phyloP scores from a whole-genome alignment of 1,140 invertebrate genomes.

The Drosophila navojoa region DNA sequence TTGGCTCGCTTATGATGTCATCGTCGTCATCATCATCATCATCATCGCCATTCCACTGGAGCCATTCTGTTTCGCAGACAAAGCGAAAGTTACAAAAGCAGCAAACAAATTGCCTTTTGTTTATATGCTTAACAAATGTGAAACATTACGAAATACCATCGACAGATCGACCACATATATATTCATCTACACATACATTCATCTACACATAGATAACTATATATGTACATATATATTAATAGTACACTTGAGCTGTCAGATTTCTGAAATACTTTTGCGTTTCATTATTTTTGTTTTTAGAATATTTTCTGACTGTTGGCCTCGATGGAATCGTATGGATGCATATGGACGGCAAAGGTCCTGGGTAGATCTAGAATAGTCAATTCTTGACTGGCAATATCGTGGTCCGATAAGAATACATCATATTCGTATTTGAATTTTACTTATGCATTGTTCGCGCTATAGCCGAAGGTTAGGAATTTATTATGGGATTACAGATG shows the following conservation, averaged over 20 bases:
- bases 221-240: not conserved
- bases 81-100: constrained; percentile 35
- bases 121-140: constrained; percentile 33
- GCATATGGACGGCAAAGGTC: no score
- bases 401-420: no score
- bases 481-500: no score
- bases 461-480: no score
- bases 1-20: constrained; percentile 39
- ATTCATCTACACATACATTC: not conserved
- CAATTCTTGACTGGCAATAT: no score
- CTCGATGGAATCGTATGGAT: not conserved
- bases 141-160: constrained; percentile 22
- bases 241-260: constrained; percentile 22
- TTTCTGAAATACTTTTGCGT: constrained; percentile 1
- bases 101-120: constrained; percentile 40
- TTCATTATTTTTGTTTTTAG: not conserved
- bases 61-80: constrained; percentile 16
- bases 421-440: no score
- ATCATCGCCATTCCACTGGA: constrained; percentile 2
- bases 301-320: not conserved
- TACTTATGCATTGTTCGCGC: no score
- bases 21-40: constrained; percentile 6
- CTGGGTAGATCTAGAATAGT: no score
- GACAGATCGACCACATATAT: not conserved
- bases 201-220: not conserved